Conservation (phyloP, 2,888 invertebrate species). For the Parasteatoda lunata region DNA sequence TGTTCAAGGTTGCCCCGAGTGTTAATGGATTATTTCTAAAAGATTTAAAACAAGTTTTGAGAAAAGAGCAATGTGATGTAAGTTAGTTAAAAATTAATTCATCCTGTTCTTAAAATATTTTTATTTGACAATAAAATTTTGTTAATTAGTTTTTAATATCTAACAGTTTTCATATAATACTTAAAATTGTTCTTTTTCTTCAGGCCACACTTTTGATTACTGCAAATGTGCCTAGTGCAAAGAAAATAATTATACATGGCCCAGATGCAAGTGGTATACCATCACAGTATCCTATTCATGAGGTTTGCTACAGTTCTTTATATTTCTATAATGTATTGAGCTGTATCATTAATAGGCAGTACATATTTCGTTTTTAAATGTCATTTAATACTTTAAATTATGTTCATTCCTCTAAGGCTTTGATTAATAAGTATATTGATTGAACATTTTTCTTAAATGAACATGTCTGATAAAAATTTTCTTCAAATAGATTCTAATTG, state of each 20-base stretch:
- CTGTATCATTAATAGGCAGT: too few relatives aligned
- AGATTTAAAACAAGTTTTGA: slow-evolving; percentile 97
- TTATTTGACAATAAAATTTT: not conserved
- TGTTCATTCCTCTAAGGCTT: too few relatives aligned
- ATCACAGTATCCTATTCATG: slow-evolving; percentile 96
- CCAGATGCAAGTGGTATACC: slow-evolving; percentile 96
- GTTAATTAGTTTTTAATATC: not conserved
- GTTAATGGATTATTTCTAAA: slow-evolving; percentile 99
- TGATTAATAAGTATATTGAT: too few relatives aligned
- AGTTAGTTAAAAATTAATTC: slow-evolving; percentile 70
- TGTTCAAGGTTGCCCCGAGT: slow-evolving; percentile 90
- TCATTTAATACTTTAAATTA: too few relatives aligned
- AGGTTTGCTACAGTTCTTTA: slow-evolving; percentile 70
- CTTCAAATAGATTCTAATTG: too few relatives aligned
- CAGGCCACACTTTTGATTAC: slow-evolving; percentile 92
- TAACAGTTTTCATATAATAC: not conserved
- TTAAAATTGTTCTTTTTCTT: slow-evolving; percentile 6
- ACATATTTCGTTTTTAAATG: too few relatives aligned
- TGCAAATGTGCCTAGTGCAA: slow-evolving; percentile 99
- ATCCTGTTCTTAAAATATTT: not conserved
- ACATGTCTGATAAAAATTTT: too few relatives aligned
- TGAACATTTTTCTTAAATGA: too few relatives aligned
- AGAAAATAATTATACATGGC: slow-evolving; percentile 98
- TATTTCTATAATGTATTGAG: too few relatives aligned
- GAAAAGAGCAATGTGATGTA: slow-evolving; percentile 98